Conservation (phyloP, 2,113 vertebrate genomes). For the Hipposideros armiger region DNA sequence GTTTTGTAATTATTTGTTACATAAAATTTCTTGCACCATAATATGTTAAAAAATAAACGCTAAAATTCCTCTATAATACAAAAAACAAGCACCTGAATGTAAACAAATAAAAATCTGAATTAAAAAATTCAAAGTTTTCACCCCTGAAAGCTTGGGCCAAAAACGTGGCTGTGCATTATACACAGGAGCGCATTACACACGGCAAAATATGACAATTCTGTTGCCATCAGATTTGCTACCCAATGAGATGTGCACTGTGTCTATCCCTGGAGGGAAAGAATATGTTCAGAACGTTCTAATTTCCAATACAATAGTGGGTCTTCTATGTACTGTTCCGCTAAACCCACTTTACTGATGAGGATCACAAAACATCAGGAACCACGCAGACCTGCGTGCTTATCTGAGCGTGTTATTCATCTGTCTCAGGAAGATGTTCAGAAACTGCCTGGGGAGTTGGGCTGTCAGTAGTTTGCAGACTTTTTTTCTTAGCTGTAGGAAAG, state of each 20-base stretch:
- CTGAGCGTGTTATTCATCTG: neutral
- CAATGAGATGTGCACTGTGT: slow-evolving; percentile 14
- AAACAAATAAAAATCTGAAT: too few species aligned
- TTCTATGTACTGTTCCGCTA: neutral
- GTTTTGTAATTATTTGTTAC: too few species aligned
- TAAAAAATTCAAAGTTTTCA: too few species aligned
- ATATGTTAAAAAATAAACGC: too few species aligned
- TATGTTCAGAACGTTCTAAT: slow-evolving; percentile 47
- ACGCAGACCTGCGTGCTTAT: neutral
- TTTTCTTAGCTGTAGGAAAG: neutral
- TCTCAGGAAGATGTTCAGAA: neutral
- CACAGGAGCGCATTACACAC: too few species aligned
- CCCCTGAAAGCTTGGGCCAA: too few species aligned
- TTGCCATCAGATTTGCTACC: neutral
- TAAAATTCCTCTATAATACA: too few species aligned
- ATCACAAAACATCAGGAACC: neutral
- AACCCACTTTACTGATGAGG: neutral
- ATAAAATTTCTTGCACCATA: too few species aligned
- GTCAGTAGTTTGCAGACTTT: neutral
- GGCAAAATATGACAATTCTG: neutral
- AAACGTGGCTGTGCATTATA: too few species aligned
- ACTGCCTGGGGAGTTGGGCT: neutral
- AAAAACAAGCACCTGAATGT: too few species aligned
- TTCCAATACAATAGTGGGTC: neutral
- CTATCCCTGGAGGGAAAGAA: neutral